Base-by-base conservation (phyloP, 2,888 invertebrate species). In the Limnephilus auricula region DNA sequence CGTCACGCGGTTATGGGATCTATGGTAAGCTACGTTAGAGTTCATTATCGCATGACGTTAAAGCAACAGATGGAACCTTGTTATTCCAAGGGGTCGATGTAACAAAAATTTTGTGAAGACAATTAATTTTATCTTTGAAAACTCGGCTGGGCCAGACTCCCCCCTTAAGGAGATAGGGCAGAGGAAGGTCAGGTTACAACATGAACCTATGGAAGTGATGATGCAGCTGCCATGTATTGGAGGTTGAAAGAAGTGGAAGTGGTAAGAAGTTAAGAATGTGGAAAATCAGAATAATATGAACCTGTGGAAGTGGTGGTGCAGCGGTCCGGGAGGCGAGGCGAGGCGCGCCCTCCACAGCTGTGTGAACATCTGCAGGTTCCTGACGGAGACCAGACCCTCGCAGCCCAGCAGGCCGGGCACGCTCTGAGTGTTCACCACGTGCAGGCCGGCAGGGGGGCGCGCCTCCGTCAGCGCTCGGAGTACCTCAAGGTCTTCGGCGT, bases 401-500 rank as follows among this genome's bases (percentile, higher is more conserved):
- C 97, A 95, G 92, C 97, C 97, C 84, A 96, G 96, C 92, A 97
- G 95, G 0, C 98, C 98, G 2, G 98, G 98, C 91, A 98, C 97
- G 50, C 95, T 96, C 94, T 98, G 97, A 0, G 98, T 98, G 94
- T 98, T 98, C 84, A 97, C 98, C 85, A 98, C 97, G 93, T 98
- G 97, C 94, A 98, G 97, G 90, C 98, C 98, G 92, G 97, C 97
- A 0, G 98, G 98, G 3, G 97, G 97, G 91, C 96, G 96, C 6
- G 97, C 97, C 94, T 98, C 98, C 94, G 98, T 97, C 86, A 98
- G 95, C 91, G 98, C 96, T 80, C 97, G 96, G 93, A 98, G 96
- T 89, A 98, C 97, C 94, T 98, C 98, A 93, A 97, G 96, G 94
- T 98, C 98, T 94, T 98, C 98, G 31, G 97, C 97, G 94, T 98